Conservation (phyloP, 2,113 vertebrate genomes). For the Cnemophilus loriae region DNA sequence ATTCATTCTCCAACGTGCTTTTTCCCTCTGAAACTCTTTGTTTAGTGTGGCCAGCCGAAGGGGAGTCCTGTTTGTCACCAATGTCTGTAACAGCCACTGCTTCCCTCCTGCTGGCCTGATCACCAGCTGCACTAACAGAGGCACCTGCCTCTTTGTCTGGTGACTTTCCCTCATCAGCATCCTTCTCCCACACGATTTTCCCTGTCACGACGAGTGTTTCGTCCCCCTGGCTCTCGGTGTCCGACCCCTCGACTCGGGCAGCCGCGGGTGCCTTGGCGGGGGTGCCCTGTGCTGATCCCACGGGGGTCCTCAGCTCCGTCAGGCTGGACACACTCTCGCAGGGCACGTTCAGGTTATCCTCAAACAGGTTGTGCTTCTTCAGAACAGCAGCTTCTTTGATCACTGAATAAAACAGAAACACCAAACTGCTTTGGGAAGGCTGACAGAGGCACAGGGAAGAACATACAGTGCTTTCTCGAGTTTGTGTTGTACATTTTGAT, state of each 20-base stretch:
- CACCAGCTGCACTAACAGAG: neutral
- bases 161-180: neutral
- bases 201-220: constrained; percentile 37
- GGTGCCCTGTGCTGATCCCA: constrained; percentile 75
- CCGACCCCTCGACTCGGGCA: neutral
- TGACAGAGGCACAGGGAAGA: neutral
- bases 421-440: neutral
- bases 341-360: constrained; percentile 77
- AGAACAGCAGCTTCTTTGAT: constrained; percentile 85
- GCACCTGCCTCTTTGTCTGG: neutral
- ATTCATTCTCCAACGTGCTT: neutral
- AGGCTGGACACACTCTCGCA: constrained; percentile 82
- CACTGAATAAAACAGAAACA: constrained; percentile 70
- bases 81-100: neutral
- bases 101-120: neutral
- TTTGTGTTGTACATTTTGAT: neutral
- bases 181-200: constrained; percentile 4
- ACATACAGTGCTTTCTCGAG: neutral
- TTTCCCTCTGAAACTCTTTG: neutral
- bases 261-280: constrained; percentile 55
- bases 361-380: constrained; percentile 89
- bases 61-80: neutral
- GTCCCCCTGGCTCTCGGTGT: neutral
- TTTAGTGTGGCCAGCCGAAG: neutral
- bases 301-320: constrained; percentile 72